Conservation (phyloP, 2,888 invertebrate genomes). For the Rhagium mordax region DNA sequence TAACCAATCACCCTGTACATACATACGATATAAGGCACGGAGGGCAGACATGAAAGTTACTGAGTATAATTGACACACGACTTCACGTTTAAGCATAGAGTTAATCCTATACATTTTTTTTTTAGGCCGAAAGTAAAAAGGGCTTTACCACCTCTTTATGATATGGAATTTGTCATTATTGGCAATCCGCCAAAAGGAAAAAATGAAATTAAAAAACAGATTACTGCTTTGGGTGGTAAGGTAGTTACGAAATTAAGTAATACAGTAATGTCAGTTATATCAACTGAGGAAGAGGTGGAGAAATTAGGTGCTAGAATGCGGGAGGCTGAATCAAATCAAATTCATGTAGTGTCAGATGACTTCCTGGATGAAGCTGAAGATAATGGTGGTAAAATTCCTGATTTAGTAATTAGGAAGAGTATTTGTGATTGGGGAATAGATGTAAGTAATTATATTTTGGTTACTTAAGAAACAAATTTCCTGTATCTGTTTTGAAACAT, state of each 20-base stretch:
- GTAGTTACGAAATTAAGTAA: conserved; percentile 77
- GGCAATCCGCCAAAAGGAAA: conserved; percentile 73
- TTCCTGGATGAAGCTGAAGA: conserved; percentile 80
- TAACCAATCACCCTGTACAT: too few relatives aligned
- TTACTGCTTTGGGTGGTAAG: conserved; percentile 84
- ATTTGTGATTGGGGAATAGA: conserved; percentile 90
- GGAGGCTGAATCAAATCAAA: conserved; percentile 77
- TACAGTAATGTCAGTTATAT: conserved; percentile 83
- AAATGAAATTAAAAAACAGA: conserved; percentile 78
- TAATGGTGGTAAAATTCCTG: conserved; percentile 76
- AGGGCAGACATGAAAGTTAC: too few relatives aligned
- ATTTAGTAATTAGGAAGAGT: conserved; percentile 80
- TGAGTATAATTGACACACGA: too few relatives aligned
- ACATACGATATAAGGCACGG: too few relatives aligned
- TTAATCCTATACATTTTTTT: conserved; percentile 34
- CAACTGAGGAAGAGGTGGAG: conserved; percentile 79
- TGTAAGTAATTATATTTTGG: conserved; percentile 82
- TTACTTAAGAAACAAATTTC: too few relatives aligned
- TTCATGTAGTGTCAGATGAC: conserved; percentile 87
- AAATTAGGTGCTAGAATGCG: conserved; percentile 78
- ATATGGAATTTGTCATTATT: conserved; percentile 83
- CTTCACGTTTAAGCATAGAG: too few relatives aligned
- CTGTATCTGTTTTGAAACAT: too few relatives aligned
- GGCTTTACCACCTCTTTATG: conserved; percentile 80
- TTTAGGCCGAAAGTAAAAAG: conserved; percentile 78